Evolutionary conservation across 2,888 invertebrate genomes (phyloP), one percentile per base, ranked within the genome.

Genomic region (Sialis fuliginosa): DNA sequence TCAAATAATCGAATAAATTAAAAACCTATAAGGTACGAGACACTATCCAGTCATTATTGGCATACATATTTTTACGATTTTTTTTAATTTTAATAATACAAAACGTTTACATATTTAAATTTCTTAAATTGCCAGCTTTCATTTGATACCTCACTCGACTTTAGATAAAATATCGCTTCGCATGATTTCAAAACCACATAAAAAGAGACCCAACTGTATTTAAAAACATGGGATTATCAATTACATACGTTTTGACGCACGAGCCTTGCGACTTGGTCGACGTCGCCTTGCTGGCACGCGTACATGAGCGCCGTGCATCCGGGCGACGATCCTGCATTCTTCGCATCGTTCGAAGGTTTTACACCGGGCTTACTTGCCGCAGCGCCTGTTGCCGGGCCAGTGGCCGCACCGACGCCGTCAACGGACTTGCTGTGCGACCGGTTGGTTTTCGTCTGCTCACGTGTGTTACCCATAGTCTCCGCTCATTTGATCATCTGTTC

Each of bases 271-370:
- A 89, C 86, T 54, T 79, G 74, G 53, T 77, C 74, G 62, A 84
- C 80, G 68, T 86, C 79, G 45, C 82, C 86, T 63, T 88, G 89
- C 66, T 90, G 90, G 62, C 89, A 89, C 58, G 89, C 88, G 69
- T 88, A 86, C 89, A 91, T 90, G 60, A 91, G 77, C 56, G 80
- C 77, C 53, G 88, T 84, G 64, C 88, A 86, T 58, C 88, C 85
- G 59, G 72, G 72, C 54, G 69, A 69, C 56, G 22, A 22, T 77
- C 64, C 65, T 50, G 60, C 61, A 33, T 10, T 44, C 46, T 33
- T 48, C 44, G 31, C n/a, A 22, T 6, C 31, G 13, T 33, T 44
- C 34, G 44, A 30, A n/a, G 44, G 22, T 9, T 13, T 33, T 30
- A 8, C 31, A n/a, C 5, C 13, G 30, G 10, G 10, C 8, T 6